Evolutionary conservation across 2,797 vertebrate species (phyloP).

Genomic region (Alfaro cultratus): DNA sequence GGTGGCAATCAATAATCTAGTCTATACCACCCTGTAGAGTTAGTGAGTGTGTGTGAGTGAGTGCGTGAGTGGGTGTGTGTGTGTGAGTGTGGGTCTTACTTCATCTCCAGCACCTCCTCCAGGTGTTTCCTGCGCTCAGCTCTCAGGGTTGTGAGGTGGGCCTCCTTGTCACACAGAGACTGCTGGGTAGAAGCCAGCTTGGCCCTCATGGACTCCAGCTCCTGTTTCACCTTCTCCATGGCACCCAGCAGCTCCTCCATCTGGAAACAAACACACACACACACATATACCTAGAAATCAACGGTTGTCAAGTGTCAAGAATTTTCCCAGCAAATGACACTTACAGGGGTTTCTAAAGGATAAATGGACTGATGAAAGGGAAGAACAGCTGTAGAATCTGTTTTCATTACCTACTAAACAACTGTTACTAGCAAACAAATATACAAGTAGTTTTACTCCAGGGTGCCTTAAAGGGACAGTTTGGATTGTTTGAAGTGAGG

Average conservation of each 20-base stretch:
- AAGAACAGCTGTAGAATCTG: constrained; percentile 21
- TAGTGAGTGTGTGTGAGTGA: not conserved
- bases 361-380: constrained; percentile 23
- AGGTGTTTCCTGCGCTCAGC: constrained; percentile 97
- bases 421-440: not conserved
- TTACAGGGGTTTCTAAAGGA: constrained; percentile 9
- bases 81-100: constrained; percentile 81
- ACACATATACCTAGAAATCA: constrained; percentile 10
- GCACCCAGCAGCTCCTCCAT: constrained; percentile 96
- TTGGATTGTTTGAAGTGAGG: not conserved
- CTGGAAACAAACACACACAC: constrained; percentile 71
- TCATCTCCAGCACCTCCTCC: constrained; percentile 99
- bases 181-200: constrained; percentile 97
- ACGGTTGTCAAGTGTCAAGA: not conserved
- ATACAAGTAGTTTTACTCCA: not conserved
- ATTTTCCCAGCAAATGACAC: constrained; percentile 3
- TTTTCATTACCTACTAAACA: constrained; percentile 59
- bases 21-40: constrained; percentile 22
- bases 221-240: constrained; percentile 99
- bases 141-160: constrained; percentile 93
- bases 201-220: constrained; percentile 97
- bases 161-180: constrained; percentile 97
- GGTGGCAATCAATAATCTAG: constrained; percentile 56
- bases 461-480: not conserved
- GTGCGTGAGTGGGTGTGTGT: too few species aligned